A percentile compares a stretch with the other conserved stretches of the same genome.
phyloP scores from a whole-genome alignment of 2,888 invertebrate species.

The Stenchaetothrips biformis region DNA sequence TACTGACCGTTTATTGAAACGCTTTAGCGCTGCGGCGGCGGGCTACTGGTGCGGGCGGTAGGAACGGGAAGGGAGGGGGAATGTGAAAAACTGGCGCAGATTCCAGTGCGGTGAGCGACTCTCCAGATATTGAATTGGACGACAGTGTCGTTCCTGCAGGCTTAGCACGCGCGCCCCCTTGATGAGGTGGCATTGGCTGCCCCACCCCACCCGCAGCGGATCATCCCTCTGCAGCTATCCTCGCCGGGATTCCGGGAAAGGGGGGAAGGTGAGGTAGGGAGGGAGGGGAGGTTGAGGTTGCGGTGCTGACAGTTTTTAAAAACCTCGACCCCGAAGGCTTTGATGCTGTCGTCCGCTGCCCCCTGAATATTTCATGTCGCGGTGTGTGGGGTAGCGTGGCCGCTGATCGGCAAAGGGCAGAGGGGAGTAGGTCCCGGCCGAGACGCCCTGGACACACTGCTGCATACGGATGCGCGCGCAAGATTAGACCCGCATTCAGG shows the following conservation, averaged over 20 bases:
- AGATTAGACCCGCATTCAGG: too few relatives aligned
- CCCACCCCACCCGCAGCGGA: not conserved
- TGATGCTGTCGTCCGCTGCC: not conserved
- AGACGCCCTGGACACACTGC: too few relatives aligned
- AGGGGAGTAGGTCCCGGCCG: too few relatives aligned
- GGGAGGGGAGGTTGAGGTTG: not conserved
- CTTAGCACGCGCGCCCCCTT: not conserved
- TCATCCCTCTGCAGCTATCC: not conserved
- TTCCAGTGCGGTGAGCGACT: too few relatives aligned
- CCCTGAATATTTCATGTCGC: conserved; percentile 17
- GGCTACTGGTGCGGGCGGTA: too few relatives aligned
- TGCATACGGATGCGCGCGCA: too few relatives aligned
- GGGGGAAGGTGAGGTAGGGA: not conserved
- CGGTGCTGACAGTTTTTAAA: conserved; percentile 20
- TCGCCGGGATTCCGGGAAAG: not conserved
- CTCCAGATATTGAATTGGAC: too few relatives aligned
- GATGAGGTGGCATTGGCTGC: not conserved
- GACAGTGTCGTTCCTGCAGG: not conserved
- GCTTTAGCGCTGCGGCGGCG: too few relatives aligned
- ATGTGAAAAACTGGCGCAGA: too few relatives aligned
- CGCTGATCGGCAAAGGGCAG: too few relatives aligned
- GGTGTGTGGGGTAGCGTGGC: not conserved
- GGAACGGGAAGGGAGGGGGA: too few relatives aligned
- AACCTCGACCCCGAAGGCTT: conserved; percentile 20
- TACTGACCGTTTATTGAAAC: too few relatives aligned